Conservation (phyloP, 2,888 invertebrate genomes). For the Rhamphomyia laevipes region DNA sequence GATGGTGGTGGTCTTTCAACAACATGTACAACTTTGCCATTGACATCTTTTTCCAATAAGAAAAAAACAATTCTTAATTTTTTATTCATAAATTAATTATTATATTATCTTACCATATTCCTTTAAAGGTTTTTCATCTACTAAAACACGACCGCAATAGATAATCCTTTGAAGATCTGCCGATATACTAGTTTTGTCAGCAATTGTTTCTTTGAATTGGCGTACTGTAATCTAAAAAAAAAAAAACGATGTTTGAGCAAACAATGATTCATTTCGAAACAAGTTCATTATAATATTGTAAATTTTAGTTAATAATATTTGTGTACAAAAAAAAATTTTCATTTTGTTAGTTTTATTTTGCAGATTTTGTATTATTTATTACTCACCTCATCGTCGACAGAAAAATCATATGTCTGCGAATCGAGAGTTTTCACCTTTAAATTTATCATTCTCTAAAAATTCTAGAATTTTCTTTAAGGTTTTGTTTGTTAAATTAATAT, state of each 20-base stretch:
- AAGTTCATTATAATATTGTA: background rate
- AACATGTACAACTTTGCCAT: conserved; percentile 86
- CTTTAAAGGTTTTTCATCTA: conserved; percentile 72
- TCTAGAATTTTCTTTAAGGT: no score
- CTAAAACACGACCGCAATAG: conserved; percentile 86
- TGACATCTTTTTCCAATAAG: conserved; percentile 51
- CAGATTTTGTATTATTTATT: background rate
- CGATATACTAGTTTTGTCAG: conserved; percentile 64
- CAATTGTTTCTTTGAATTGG: conserved; percentile 69
- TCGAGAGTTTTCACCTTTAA: conserved; percentile 84
- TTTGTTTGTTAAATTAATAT: no score
- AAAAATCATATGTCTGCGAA: conserved; percentile 71
- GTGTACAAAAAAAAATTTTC: background rate
- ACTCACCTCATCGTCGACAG: conserved; percentile 76
- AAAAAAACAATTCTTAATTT: background rate
- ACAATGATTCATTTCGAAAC: background rate
- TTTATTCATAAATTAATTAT: background rate
- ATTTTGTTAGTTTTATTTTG: no score
- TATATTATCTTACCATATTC: conserved; percentile 58
- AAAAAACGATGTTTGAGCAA: background rate
- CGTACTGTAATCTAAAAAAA: conserved; percentile 59
- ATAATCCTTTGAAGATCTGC: conserved; percentile 80
- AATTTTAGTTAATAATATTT: background rate
- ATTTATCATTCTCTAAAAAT: conserved; percentile 44
- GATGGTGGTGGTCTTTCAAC: conserved; percentile 78